Conservation (phyloP, 2,113 vertebrate genomes). For the Trichechus manatus region DNA sequence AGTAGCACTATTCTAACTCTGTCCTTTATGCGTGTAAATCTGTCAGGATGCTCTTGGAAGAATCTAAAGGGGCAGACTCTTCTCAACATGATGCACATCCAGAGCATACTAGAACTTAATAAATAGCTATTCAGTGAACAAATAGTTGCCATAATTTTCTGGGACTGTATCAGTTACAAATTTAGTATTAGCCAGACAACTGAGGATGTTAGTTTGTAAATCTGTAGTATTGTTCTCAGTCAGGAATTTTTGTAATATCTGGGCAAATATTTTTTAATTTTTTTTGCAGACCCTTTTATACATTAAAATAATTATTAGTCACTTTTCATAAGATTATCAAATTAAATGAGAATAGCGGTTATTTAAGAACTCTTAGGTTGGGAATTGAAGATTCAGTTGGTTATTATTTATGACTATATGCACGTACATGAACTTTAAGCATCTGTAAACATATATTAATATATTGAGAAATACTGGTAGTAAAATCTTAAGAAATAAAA, state of each 20-base stretch:
- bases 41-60: background rate
- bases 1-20: background rate
- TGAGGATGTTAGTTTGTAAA: background rate
- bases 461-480: background rate
- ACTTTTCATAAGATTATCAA: background rate
- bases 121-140: conserved; percentile 50
- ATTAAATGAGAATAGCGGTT: background rate
- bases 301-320: background rate
- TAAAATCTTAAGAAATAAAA: conserved; percentile 19
- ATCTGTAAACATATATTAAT: background rate
- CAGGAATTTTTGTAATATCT: conserved; percentile 42
- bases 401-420: background rate
- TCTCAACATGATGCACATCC: background rate
- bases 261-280: background rate
- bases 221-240: background rate
- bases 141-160: conserved; percentile 22
- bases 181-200: background rate
- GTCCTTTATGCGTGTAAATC: background rate
- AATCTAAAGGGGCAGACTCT: background rate
- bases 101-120: conserved; percentile 2
- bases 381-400: background rate
- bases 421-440: background rate
- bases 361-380: conserved; percentile 12
- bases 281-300: conserved; percentile 17
- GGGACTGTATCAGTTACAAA: background rate